Conservation (phyloP, 2,888 invertebrate genomes). For the Eupithecia exiguata region DNA sequence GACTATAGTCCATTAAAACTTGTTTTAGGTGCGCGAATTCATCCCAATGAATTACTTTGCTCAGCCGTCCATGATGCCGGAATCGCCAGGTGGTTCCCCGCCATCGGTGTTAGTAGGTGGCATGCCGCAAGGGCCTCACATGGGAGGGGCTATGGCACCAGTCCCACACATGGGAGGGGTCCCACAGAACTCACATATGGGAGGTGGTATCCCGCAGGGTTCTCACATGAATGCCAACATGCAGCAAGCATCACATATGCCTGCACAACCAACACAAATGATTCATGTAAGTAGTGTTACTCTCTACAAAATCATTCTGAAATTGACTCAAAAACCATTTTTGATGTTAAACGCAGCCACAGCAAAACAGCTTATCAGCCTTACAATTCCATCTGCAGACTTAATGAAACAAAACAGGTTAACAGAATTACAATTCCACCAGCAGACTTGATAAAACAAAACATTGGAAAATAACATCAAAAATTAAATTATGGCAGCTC, state of each 20-base stretch:
- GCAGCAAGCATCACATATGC: slow-evolving; percentile 24
- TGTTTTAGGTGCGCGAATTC: slow-evolving; percentile 67
- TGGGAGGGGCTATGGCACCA: slow-evolving; percentile 2
- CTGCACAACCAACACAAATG: slow-evolving; percentile 56
- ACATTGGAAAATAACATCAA: background rate
- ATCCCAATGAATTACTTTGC: slow-evolving; percentile 71
- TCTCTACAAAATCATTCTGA: background rate
- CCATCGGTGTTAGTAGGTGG: slow-evolving; percentile 48
- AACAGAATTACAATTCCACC: background rate
- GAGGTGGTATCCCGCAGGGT: slow-evolving; percentile 15
- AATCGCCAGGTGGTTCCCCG: slow-evolving; percentile 69
- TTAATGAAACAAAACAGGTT: background rate
- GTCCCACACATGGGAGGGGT: slow-evolving; percentile 18
- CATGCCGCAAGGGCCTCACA: slow-evolving; percentile 10
- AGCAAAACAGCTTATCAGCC: background rate
- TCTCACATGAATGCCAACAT: slow-evolving; percentile 23
- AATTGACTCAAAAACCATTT: background rate
- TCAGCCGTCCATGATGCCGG: slow-evolving; percentile 58
- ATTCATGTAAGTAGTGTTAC: slow-evolving; percentile 65
- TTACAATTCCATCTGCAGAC: background rate
- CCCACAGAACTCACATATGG: slow-evolving; percentile 20
- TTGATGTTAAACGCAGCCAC: background rate
- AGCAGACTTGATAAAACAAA: background rate
- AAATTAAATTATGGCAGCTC: background rate
- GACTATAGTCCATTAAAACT: background rate